Percentiles rank a stretch among this genome's conserved stretches.
These are phyloP conservation scores for Stegana nigrithorax DNA, from an alignment of 2,888 invertebrate species.

Conservation along the genomic window DNA sequence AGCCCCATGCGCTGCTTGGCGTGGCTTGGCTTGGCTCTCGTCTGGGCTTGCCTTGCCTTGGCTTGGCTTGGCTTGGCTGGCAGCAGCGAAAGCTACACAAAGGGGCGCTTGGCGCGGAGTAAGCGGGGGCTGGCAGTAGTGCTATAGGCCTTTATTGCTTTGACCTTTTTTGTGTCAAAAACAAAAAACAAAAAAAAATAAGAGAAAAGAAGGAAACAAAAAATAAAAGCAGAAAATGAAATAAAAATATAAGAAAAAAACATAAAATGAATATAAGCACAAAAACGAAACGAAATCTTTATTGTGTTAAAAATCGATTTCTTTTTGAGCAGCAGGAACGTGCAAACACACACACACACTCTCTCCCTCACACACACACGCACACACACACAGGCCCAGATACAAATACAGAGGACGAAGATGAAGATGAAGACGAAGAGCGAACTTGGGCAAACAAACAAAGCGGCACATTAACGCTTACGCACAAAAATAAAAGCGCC, in stretches of 20 bases:
- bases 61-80: too few species aligned
- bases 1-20: too few species aligned
- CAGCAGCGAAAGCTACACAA: too few species aligned
- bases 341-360: constrained; percentile 13
- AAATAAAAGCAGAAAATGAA: background rate
- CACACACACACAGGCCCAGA: constrained; percentile 31
- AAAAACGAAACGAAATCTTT: constrained; percentile 3
- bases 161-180: constrained; percentile 50
- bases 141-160: constrained; percentile 57
- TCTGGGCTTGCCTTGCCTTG: too few species aligned
- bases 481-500: constrained; percentile 13
- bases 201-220: too few species aligned
- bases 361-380: constrained; percentile 24
- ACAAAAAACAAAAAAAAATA: background rate
- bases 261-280: constrained; percentile 5
- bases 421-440: constrained; percentile 37
- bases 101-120: too few species aligned
- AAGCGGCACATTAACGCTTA: background rate
- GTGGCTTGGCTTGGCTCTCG: too few species aligned
- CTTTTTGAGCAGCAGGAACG: background rate
- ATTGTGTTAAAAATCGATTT: constrained; percentile 12
- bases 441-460: constrained; percentile 6
- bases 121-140: constrained; percentile 19
- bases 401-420: constrained; percentile 31
- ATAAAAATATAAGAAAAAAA: too few species aligned